Evolutionary conservation across 2,797 vertebrate genomes (phyloP), one percentile per base, ranked within the genome.

Genomic region (Parotocinclus haroldoi): DNA sequence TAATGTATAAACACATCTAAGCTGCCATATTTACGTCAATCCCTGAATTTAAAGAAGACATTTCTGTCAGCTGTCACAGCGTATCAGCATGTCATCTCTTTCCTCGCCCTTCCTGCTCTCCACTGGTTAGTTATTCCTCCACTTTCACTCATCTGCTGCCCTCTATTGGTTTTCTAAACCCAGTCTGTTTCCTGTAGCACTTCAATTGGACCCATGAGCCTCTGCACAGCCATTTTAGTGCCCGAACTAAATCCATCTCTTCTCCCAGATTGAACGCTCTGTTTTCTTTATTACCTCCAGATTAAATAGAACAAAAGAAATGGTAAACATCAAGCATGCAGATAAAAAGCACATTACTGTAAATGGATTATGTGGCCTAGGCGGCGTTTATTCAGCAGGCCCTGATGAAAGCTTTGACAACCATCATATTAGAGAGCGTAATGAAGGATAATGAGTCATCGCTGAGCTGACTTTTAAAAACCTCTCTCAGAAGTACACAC

Each of bases 321-420:
- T 81, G 81, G 62, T 73, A 84, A 85, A 81, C 73, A 81, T 83
- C 85, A 83, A 80, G 80, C 73, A 81, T 80, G 76, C 77, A 78
- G 79, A 85, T 81, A 84, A 89, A 87, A 77, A 87, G 85, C 84
- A 80, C 84, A 89, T 87, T 89, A 82, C 86, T 85, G 84, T 86
- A 88, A 89, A 50, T 88, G 83, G 85, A 85, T 89, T 87, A 89
- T 86, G 74, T 75, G 79, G 71, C 74, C 63, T 84, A 83, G 81
- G 79, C 78, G 84, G 72, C 60, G 50, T 82, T 85, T 85, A 83
- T 85, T 83, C 75, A 77, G 80, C 67, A 74, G 78, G 84, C 83
- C 84, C 84, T 82, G 87, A 88, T 86, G 84, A 87, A 85, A 78
- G 76, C 72, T 83, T 79, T 86, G 88, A 87, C 86, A 89, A 84